Base-by-base conservation (phyloP, 2,888 invertebrate genomes). In the Ditula angustiorana region DNA sequence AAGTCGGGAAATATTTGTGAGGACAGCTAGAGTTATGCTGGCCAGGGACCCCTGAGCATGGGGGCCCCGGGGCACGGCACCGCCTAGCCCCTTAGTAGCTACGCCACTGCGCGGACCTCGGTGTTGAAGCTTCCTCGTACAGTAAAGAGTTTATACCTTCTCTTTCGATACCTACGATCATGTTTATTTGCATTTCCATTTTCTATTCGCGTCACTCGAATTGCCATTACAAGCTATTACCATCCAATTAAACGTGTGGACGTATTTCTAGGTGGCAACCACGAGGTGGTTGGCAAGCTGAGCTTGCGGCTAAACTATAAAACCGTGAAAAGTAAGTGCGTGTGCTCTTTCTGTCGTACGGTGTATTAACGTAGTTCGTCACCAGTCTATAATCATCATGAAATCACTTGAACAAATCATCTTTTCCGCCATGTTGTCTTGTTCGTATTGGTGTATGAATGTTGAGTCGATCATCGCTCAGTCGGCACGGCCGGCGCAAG, bases 271-370 rank as follows among this genome's bases (percentile, higher is more conserved):
- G 89, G 83, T 10, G 41, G 35, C 30, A 53, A 44, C 71, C 76
- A 80, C 70, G 82, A 83, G 78, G 89, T 89, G 77, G 83, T 88
- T 71, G 89, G 89, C 73, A 87, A 82, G 80, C 86, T 89, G 78
- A 85, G 81, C 73, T 80, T 89, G 77, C 83, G 83, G 77, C 74
- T 88, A 70, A 79, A 82, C 77, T 81, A 78, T 79, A 83, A 80
- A 79, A 79, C 82, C 47, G 68, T 79, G 24, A 74, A 74, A 75
- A 67, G 86, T 86, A 85, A 86, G 86, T 85, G 69, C 23, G 70
- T 72, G 71, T 74, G 73, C 68, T 64, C 66, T 46, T 49, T 13
- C 47, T 50, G 30, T 49, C 26, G 49, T 50, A 19, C 30, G 66
- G 55, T 53, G 71, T 61, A 24, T 61, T 59, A 41, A 28, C 19